phyloP scores from a whole-genome alignment of 1,140 invertebrate species.

The Phthorimaea operculella region DNA sequence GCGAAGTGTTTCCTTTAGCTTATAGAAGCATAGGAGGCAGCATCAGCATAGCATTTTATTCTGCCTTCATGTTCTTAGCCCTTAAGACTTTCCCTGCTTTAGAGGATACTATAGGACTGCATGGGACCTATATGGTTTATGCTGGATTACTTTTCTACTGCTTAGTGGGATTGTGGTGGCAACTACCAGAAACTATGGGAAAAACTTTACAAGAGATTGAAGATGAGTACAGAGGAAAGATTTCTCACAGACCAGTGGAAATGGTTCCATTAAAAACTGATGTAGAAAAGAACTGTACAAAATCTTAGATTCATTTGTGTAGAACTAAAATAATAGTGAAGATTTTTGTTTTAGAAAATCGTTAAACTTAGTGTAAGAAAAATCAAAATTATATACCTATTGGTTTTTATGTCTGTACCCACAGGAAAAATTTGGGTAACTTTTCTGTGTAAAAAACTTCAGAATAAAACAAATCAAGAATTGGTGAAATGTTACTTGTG shows the following conservation, averaged over 20 bases:
- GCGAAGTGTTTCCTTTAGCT: conserved; percentile 33
- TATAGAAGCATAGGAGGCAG: conserved; percentile 30
- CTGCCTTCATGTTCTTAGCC: conserved; percentile 23
- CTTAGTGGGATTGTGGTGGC: conserved; percentile 27
- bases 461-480: no score
- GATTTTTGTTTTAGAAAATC: no score
- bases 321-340: no score
- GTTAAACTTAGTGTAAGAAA: no score
- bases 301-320: background rate
- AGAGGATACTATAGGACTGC: conserved; percentile 21
- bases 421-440: no score
- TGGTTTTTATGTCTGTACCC: no score
- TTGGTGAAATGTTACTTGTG: no score
- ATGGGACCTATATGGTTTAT: conserved; percentile 37
- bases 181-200: conserved; percentile 46
- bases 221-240: conserved; percentile 29
- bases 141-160: conserved; percentile 25
- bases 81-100: conserved; percentile 28
- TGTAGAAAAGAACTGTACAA: background rate
- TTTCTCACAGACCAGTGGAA: background rate
- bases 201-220: conserved; percentile 50
- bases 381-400: no score
- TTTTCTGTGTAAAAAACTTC: no score
- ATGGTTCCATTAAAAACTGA: background rate
- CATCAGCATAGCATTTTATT: conserved; percentile 16